Percentiles rank a stretch among this genome's conserved stretches.
Evolutionary conservation across 2,888 invertebrate species (phyloP).

Genomic region (Trypoxylon attenuatum): DNA sequence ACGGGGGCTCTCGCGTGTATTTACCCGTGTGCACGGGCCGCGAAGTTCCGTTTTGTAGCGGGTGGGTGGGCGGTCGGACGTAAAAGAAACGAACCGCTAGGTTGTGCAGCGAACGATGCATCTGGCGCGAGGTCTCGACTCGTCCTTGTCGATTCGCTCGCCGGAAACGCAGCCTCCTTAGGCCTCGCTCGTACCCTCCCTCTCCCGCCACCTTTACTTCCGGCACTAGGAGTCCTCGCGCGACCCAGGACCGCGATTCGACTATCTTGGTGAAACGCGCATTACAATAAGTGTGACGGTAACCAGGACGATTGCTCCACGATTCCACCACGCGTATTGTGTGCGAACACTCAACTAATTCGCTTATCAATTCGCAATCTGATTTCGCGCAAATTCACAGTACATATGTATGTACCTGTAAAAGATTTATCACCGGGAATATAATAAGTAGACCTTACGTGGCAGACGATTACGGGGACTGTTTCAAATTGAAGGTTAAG

Average conservation of each 20-base stretch:
- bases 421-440: too few relatives aligned
- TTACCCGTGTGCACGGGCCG: slow-evolving; percentile 50
- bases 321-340: slow-evolving; percentile 19
- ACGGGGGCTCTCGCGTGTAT: background rate
- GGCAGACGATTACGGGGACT: too few relatives aligned
- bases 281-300: slow-evolving; percentile 28
- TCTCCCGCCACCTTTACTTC: slow-evolving; percentile 43
- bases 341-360: slow-evolving; percentile 19
- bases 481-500: too few relatives aligned
- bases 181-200: slow-evolving; percentile 32
- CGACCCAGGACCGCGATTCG: slow-evolving; percentile 20
- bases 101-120: slow-evolving; percentile 72
- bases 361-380: background rate
- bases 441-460: too few relatives aligned
- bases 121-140: slow-evolving; percentile 71
- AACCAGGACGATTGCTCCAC: slow-evolving; percentile 26
- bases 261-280: slow-evolving; percentile 29
- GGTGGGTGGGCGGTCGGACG: slow-evolving; percentile 33
- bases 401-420: too few relatives aligned
- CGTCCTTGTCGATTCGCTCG: slow-evolving; percentile 68
- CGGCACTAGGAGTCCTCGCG: slow-evolving; percentile 37
- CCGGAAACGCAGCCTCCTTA: slow-evolving; percentile 67
- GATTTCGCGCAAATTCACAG: background rate
- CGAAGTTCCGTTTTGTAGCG: slow-evolving; percentile 58
- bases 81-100: slow-evolving; percentile 54